These are phyloP conservation scores for Myopa testacea DNA, from an alignment of 2,888 invertebrate genomes.

Conservation along the genomic window DNA sequence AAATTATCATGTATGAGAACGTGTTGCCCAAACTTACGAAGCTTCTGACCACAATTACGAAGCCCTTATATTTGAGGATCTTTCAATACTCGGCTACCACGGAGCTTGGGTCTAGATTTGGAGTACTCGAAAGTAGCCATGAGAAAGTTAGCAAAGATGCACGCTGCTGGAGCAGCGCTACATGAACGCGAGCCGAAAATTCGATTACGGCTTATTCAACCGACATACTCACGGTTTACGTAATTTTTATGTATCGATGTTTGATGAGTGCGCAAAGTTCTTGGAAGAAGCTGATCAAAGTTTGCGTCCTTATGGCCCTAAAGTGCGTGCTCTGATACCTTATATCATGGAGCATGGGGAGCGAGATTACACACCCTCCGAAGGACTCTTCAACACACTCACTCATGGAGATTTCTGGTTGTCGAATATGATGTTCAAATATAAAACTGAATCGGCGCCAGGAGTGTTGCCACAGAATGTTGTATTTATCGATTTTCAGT, in stretches of 20 bases:
- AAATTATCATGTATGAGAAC: constrained; percentile 61
- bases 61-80: constrained; percentile 60
- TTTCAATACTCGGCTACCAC: constrained; percentile 51
- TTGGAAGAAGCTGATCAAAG: constrained; percentile 54
- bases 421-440: constrained; percentile 62
- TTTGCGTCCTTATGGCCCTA: constrained; percentile 42
- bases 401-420: constrained; percentile 64
- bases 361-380: constrained; percentile 51
- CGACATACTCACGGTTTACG: constrained; percentile 55
- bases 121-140: constrained; percentile 64
- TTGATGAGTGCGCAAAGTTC: constrained; percentile 55
- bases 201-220: constrained; percentile 63
- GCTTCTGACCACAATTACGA: constrained; percentile 54
- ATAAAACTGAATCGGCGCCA: constrained; percentile 21
- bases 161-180: constrained; percentile 69
- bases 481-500: constrained; percentile 64
- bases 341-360: constrained; percentile 59
- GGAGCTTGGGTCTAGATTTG: constrained; percentile 63
- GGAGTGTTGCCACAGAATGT: constrained; percentile 49
- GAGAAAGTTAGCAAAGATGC: constrained; percentile 69
- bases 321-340: constrained; percentile 55
- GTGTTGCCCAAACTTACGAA: constrained; percentile 55
- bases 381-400: constrained; percentile 56
- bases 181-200: constrained; percentile 61
- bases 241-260: constrained; percentile 54